phyloP scores from a whole-genome alignment of 2,888 invertebrate genomes.

The Lithophane socia region DNA sequence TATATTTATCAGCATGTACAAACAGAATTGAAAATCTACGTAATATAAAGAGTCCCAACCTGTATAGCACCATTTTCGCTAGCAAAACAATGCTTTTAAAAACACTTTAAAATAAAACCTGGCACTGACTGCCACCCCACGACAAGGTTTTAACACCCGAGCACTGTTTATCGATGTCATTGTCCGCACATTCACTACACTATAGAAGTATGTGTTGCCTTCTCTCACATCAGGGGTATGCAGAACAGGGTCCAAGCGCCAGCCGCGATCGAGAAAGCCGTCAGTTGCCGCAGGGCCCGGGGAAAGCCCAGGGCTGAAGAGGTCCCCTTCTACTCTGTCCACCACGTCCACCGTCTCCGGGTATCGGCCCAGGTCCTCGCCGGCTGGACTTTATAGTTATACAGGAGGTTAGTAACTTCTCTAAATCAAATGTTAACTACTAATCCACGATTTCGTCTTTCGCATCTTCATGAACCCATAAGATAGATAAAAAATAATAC shows the following conservation, averaged over 20 bases:
- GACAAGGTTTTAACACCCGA: conserved; percentile 49
- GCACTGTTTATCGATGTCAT: conserved; percentile 57
- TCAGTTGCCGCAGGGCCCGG: conserved; percentile 81
- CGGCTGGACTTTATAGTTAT: conserved; percentile 94
- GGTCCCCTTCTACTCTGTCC: conserved; percentile 86
- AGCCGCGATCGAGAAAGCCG: conserved; percentile 86
- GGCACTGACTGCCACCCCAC: conserved; percentile 46
- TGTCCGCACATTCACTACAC: conserved; percentile 64
- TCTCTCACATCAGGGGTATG: conserved; percentile 83
- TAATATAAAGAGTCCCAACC: conserved; percentile 14
- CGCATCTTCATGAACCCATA: not conserved
- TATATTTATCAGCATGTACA: conserved; percentile 28
- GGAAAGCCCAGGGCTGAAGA: conserved; percentile 77
- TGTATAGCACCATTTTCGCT: conserved; percentile 55
- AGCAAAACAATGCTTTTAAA: conserved; percentile 55
- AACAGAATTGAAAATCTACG: conserved; percentile 9
- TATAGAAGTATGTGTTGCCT: conserved; percentile 63
- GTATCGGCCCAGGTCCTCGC: conserved; percentile 93
- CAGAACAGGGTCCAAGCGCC: conserved; percentile 88
- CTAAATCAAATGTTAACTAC: conserved; percentile 1
- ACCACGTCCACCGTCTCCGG: conserved; percentile 86
- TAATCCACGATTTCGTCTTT: not conserved
- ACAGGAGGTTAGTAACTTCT: conserved; percentile 88
- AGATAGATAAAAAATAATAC: not conserved
- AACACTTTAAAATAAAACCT: conserved; percentile 20